Base-by-base conservation (phyloP, 2,797 vertebrate species). In the Ficedula albicollis region DNA sequence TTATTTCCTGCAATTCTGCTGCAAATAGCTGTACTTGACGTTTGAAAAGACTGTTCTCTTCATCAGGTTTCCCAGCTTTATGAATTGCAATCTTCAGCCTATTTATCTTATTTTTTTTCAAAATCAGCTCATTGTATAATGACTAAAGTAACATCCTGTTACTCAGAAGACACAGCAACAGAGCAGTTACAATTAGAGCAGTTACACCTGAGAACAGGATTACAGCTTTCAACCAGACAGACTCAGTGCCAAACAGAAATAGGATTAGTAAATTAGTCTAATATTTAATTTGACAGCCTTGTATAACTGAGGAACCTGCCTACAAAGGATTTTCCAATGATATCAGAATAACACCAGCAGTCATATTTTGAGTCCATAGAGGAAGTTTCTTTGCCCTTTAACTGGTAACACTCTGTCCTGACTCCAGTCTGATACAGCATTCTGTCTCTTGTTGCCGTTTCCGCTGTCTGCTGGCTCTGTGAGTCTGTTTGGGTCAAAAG, bases 401-500 rank as follows among this genome's bases (percentile, higher is more conserved):
- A 21, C 43, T 72, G 87, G 62, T 46, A 93, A 39, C 48, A 89
- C 48, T 80, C 34, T 52, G 32, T 72, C 69, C 66, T 76, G 76
- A 89, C 58, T 94, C 46, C 78, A 89, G 58, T 29, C 39, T 59
- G 81, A 94, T 46, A 49, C 23, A 78, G 13, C 32, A 67, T 81
- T 86, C 56, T 89, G 60, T 84, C 76, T 92, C 69, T 84, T 68
- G 26, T 25, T 81, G 69, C 52, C 72, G 48, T 96, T 94, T 94
- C 76, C 46, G 8, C 64, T 83, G 44, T 72, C 72, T 93, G 78
- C 32, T 81, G 62, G 32, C 29, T 93, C 69, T 87, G 60, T 64
- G 48, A 81, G 70, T 84, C 84, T 92, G 73, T 79, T 93, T 72
- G 67, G 69, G 84, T 88, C 43, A 84, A 90, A 95, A 92, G 44